These are phyloP conservation scores for Tauraco hartlaubi DNA, from an alignment of 2,797 vertebrate species.

Conservation along the genomic window DNA sequence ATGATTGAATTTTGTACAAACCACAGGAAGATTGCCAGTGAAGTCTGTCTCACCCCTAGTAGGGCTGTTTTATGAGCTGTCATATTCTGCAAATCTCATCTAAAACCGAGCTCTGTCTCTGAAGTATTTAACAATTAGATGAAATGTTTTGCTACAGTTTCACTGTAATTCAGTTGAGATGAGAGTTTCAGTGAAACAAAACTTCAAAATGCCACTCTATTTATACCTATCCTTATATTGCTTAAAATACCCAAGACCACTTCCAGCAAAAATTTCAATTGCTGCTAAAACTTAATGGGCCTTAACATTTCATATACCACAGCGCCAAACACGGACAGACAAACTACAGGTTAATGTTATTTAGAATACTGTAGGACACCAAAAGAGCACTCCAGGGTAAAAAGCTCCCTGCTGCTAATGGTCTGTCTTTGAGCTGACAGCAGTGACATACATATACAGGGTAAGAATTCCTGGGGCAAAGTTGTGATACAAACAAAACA, in stretches of 20 bases:
- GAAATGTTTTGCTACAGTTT: conserved; percentile 50
- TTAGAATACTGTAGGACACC: not conserved
- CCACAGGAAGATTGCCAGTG: not conserved
- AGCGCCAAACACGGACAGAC: not conserved
- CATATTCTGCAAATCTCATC: conserved; percentile 55
- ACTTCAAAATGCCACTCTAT: conserved; percentile 24
- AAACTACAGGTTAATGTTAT: conserved; percentile 30
- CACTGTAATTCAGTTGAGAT: conserved; percentile 27
- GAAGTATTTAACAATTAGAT: conserved; percentile 69
- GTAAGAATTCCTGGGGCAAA: not conserved
- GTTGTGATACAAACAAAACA: not conserved
- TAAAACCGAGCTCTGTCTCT: conserved; percentile 37
- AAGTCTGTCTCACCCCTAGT: not conserved
- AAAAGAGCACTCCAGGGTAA: not conserved
- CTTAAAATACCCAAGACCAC: conserved; percentile 57
- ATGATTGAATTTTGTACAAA: conserved; percentile 45
- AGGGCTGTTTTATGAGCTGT: conserved; percentile 4
- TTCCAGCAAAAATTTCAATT: conserved; percentile 62
- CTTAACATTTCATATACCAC: conserved; percentile 30
- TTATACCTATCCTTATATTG: conserved; percentile 44
- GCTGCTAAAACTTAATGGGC: conserved; percentile 31
- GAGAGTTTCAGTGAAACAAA: conserved; percentile 63
- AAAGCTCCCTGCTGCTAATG: not conserved
- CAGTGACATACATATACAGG: not conserved
- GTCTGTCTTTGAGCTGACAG: not conserved